Percentiles rank a stretch among this genome's conserved stretches.
Evolutionary conservation across 2,888 invertebrate species (phyloP).

Genomic region (Asteroscopus sphinx): DNA sequence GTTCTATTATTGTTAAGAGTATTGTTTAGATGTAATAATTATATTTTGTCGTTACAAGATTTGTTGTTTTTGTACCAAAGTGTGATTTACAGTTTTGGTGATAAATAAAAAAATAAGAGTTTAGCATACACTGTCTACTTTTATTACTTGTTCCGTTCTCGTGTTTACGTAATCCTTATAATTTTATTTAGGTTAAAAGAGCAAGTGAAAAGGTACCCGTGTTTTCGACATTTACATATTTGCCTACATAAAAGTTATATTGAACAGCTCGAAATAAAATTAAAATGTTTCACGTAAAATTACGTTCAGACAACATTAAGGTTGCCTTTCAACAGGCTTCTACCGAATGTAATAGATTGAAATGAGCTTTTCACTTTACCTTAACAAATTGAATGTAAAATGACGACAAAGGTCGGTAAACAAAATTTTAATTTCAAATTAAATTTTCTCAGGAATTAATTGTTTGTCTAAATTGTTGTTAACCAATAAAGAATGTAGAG

Average conservation of each 20-base stretch:
- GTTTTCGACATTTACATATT: constrained; percentile 33
- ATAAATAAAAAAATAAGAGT: constrained; percentile 71
- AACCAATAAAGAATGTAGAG: too few species aligned
- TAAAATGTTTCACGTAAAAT: constrained; percentile 8
- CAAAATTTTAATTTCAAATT: too few species aligned
- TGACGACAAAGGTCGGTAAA: too few species aligned
- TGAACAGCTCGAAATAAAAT: constrained; percentile 29
- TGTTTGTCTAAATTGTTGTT: too few species aligned
- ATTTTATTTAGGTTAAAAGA: constrained; percentile 12
- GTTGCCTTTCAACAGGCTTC: constrained; percentile 6
- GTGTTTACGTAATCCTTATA: neutral
- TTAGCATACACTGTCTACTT: constrained; percentile 61
- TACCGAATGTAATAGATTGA: constrained; percentile 14
- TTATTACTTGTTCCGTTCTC: constrained; percentile 22
- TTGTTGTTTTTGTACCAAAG: constrained; percentile 80
- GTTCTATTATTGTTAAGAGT: constrained; percentile 68
- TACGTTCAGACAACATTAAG: constrained; percentile 1
- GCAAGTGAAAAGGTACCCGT: constrained; percentile 10
- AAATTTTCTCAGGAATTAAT: too few species aligned
- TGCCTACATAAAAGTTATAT: constrained; percentile 19
- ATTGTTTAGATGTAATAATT: constrained; percentile 67
- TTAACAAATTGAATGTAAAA: too few species aligned
- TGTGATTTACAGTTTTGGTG: constrained; percentile 77
- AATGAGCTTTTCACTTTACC: neutral
- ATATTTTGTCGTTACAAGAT: constrained; percentile 71